Evolutionary conservation across 2,888 invertebrate species (phyloP).

Genomic region (Chorisops tibialis): DNA sequence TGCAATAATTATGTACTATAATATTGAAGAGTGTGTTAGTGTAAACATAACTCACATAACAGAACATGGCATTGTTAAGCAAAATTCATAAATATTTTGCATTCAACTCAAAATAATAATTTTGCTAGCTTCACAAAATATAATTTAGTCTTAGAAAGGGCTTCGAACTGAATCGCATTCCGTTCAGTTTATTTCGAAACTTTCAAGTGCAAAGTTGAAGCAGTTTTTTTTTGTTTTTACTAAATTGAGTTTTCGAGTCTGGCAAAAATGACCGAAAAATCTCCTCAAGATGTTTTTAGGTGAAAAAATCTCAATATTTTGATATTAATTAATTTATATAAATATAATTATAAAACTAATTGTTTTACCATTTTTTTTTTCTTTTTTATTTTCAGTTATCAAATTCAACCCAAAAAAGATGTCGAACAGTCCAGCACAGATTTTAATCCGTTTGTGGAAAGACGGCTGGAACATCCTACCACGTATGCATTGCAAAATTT

Average conservation of each 20-base stretch:
- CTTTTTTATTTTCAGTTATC: constrained; percentile 42
- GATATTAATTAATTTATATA: neutral
- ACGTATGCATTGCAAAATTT: constrained; percentile 64
- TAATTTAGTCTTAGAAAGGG: neutral
- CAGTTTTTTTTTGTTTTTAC: neutral
- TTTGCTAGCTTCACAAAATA: no score
- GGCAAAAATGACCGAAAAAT: neutral
- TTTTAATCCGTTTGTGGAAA: constrained; percentile 72
- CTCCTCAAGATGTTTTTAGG: neutral
- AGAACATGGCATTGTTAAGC: no score
- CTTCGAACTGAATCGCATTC: constrained; percentile 1
- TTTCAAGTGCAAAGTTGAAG: neutral
- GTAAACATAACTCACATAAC: no score
- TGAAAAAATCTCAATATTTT: neutral
- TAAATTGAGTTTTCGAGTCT: neutral
- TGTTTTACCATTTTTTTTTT: constrained; percentile 20
- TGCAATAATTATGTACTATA: no score
- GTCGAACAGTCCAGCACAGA: constrained; percentile 57
- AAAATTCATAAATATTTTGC: no score
- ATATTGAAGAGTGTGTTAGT: no score
- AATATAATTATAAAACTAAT: constrained; percentile 23
- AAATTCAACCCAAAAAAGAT: constrained; percentile 54
- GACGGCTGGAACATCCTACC: constrained; percentile 71
- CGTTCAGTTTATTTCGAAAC: constrained; percentile 1
- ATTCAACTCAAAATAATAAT: no score